Base-by-base conservation (phyloP, 2,797 vertebrate species). In the Phoeniculus purpureus region DNA sequence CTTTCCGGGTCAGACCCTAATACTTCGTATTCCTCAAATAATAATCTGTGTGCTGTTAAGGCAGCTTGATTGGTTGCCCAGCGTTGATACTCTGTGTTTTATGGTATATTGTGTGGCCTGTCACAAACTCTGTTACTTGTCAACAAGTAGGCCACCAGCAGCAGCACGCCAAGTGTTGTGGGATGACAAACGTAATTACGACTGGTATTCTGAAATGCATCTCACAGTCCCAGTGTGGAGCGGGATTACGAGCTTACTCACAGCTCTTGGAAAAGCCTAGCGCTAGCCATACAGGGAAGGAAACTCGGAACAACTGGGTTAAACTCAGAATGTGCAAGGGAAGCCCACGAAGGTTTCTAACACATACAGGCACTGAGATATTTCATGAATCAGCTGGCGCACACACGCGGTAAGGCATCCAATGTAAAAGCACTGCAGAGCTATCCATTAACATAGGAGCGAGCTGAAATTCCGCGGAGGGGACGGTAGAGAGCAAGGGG, bases 111-210 rank as follows among this genome's bases (percentile, higher is more conserved):
- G 91, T 91, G 91, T 89, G 91, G 92, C 82, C 82, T 93, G 89
- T 95, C 92, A 91, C 80, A 96, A 92, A 95, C 94, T 95, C 91
- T 95, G 92, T 93, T 94, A 93, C 89, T 95, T 94, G 94, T 95
- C 94, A 95, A 81, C 94, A 95, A 95, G 87, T 92, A 85, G 93
- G 93, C 94, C 89, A 89, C 91, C 94, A 96, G 77, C 82, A 93
- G 82, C 87, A 94, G 92, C 64, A 70, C 18, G 91, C 87, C 93
- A 95, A 94, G 83, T 84, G 91, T 59, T 94, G 91, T 87, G 92
- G 93, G 95, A 95, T 91, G 89, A 92, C 93, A 93, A 93, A 93
- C 2, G 16, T 86, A 93, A 94, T 90, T 94, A 89, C 11, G 29
- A 80, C 85, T 89, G 71, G 87, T 58, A 90, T 58, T 95, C 94